A percentile compares a stretch with the other conserved stretches of the same genome.
Evolutionary conservation across 2,888 invertebrate genomes (phyloP).

Genomic region (Harmothoe impar): DNA sequence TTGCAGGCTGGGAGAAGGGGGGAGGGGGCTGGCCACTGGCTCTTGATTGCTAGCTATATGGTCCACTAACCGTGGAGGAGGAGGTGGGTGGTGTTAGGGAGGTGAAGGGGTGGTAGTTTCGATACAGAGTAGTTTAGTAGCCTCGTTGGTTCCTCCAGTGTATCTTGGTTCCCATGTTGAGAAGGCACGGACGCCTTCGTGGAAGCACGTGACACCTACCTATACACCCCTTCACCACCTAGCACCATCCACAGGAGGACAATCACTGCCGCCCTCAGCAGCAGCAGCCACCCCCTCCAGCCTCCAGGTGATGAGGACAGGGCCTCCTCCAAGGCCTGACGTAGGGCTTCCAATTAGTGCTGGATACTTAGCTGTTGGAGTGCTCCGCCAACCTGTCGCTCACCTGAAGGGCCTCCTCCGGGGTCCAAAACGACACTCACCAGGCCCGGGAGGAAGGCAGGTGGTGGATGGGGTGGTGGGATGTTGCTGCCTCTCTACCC

Average conservation of each 20-base stretch:
- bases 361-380: neutral
- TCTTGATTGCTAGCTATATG: neutral
- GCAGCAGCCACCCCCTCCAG: neutral
- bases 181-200: neutral
- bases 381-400: neutral
- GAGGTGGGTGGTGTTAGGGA: neutral
- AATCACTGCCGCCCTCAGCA: neutral
- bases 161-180: neutral
- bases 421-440: neutral
- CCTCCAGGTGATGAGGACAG: neutral
- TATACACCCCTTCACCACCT: neutral
- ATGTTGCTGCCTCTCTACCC: no score
- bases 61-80: neutral
- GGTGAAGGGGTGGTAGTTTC: neutral
- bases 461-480: no score
- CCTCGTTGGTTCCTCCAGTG: conserved; percentile 5
- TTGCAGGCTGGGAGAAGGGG: neutral
- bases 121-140: neutral
- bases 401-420: neutral
- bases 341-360: conserved; percentile 11
- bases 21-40: neutral
- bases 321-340: conserved; percentile 2
- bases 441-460: neutral
- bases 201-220: neutral
- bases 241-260: neutral